Base-by-base conservation (phyloP, 2,797 vertebrate species). In the Catharus ustulatus region DNA sequence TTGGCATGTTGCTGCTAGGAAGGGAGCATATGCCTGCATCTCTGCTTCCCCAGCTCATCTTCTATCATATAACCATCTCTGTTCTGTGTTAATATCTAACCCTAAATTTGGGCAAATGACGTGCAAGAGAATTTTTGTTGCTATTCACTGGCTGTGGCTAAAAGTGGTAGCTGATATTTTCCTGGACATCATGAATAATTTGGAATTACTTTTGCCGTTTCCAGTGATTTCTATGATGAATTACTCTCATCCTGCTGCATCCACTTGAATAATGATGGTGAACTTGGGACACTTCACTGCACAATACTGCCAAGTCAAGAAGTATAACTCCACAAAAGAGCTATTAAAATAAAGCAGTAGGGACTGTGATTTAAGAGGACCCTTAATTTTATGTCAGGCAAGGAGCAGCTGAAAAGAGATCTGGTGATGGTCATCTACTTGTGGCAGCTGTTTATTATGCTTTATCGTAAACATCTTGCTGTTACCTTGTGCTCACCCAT, bases 371-470 rank as follows among this genome's bases (percentile, higher is more conserved):
- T 69, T 87, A 93, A 36, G 45, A 51, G 12, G 20, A 77, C 22
- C n/a, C 38, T 74, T 88, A 58, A 12, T 68, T 71, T 48, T 81
- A 36, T 52, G 59, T 49, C 38, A 76, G 62, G 75, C 6, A 34
- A 67, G 46, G 57, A 91, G 29, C 8, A 71, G 82, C 68, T 55
- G 59, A 77, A 91, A 69, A 30, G 57, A 83, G 73, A 72, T 30
- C 55, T 52, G 74, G 38, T 59, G 48, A 55, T 84, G 95, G 89
- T 86, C 92, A 95, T 26, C 82, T 72, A 79, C 52, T 34, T 79
- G 46, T 89, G 83, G 83, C 87, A 95, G 90, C 75, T 95, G 92
- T 95, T 93, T 89, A 71, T 87, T 96, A 74, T 42, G n/a, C 51
- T 74, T 46, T 34, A 49, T 80, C 0, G 0, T 92, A 96, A 95